phyloP scores from a whole-genome alignment of 2,888 invertebrate species.

The Platycnemis pennipes region DNA sequence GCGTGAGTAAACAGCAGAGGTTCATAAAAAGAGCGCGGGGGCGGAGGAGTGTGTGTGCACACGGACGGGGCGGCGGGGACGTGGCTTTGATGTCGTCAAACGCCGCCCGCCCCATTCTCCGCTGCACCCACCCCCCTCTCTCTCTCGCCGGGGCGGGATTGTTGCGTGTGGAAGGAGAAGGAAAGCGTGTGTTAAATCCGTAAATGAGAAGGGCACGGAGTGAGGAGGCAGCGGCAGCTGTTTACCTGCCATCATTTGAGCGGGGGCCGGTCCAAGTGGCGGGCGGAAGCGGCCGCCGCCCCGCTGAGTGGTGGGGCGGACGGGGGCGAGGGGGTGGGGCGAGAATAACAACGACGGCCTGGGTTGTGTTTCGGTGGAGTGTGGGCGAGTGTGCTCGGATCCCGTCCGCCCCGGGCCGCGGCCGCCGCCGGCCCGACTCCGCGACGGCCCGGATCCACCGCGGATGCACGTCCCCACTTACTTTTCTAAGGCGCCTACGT shows the following conservation, averaged over 20 bases:
- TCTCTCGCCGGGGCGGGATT: not conserved
- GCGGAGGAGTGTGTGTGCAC: slow-evolving; percentile 32
- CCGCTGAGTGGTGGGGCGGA: too few species aligned
- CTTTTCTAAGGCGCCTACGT: too few species aligned
- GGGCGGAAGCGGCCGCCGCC: too few species aligned
- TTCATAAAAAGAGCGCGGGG: slow-evolving; percentile 63
- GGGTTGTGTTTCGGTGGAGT: too few species aligned
- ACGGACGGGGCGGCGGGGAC: slow-evolving; percentile 24
- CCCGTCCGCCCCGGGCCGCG: too few species aligned
- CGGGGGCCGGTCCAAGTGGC: too few species aligned
- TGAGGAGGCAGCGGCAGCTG: not conserved
- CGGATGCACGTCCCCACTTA: too few species aligned
- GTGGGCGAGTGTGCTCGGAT: too few species aligned
- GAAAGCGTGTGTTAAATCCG: slow-evolving; percentile 1
- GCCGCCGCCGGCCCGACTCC: too few species aligned
- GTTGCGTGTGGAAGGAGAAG: not conserved
- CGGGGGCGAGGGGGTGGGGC: too few species aligned
- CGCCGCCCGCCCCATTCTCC: not conserved
- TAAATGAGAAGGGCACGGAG: not conserved
- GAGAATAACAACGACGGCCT: too few species aligned
- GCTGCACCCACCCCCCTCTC: not conserved
- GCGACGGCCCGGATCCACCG: too few species aligned
- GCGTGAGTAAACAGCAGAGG: slow-evolving; percentile 62
- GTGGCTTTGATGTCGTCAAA: slow-evolving; percentile 10
- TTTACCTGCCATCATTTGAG: not conserved